These are phyloP conservation scores for Dromaius novaehollandiae DNA, from an alignment of 2,113 vertebrate species.

Conservation along the genomic window DNA sequence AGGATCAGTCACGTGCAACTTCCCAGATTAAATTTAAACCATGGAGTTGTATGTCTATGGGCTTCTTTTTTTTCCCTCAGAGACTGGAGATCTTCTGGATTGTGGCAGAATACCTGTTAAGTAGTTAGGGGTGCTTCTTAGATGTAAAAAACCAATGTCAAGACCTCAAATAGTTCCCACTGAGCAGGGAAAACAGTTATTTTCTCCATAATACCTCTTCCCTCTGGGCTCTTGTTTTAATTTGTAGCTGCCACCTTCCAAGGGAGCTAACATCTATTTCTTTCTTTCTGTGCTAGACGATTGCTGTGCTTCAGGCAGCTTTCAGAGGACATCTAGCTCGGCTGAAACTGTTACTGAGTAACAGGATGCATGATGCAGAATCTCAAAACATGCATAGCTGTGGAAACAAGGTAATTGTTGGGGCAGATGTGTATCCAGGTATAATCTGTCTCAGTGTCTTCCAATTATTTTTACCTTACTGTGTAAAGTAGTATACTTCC, in stretches of 20 bases:
- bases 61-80: background rate
- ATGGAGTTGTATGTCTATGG: background rate
- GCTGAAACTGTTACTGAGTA: constrained; percentile 65
- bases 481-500: background rate
- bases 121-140: background rate
- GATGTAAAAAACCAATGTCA: background rate
- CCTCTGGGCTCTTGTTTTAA: background rate
- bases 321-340: constrained; percentile 82
- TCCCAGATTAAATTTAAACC: background rate
- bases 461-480: background rate
- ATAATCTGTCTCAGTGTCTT: background rate
- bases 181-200: background rate
- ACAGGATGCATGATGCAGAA: background rate
- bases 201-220: background rate
- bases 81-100: background rate
- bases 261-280: background rate
- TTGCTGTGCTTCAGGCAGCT: constrained; percentile 80
- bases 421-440: background rate
- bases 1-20: background rate
- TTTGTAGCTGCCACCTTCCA: background rate
- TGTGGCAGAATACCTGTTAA: background rate
- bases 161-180: background rate
- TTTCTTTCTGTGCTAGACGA: constrained; percentile 69
- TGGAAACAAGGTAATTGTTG: constrained; percentile 55
- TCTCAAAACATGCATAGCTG: background rate